Base-by-base conservation (phyloP, 2,113 vertebrate genomes). In the Motacilla alba region DNA sequence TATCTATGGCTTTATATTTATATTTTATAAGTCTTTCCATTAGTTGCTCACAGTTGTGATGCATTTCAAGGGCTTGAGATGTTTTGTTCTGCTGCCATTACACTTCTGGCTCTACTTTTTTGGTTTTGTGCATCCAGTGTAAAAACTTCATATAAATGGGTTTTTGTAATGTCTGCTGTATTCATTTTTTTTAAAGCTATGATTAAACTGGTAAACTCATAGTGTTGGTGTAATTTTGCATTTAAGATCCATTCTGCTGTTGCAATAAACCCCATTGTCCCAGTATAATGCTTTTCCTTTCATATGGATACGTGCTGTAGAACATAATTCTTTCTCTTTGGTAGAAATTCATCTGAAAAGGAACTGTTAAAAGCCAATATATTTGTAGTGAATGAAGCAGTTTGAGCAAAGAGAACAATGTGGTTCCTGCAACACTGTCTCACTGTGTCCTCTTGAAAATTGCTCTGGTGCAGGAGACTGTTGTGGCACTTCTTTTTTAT, bases 401-500 rank as follows among this genome's bases (percentile, higher is more conserved):
- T 91, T 89, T 77, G 26, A 55, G 78, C 50, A 63, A 39, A 43
- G 58, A 35, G 66, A 19, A 33, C 49, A 37, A 35, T 12, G n/a
- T 39, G 58, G 15, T 44, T 91, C 50, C 69, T 85, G 44, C 81
- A 62, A 31, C 41, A 15, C 44, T 37, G 14, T 62, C 89, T 92
- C 67, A 11, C 60, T 59, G 35, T 23, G 62, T 89, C 77, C 55
- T 62, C 53, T 68, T 84, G 73, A 49, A 85, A 91, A 80, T 58
- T 49, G 43, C 88, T 76, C 41, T 82, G 28, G 80, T 79, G 85
- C 21, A 10, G 85, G 55, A 94, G 72, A 58, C 46, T 90, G 10
- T 87, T 72, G 76, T 89, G 80, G 62, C 86, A 64, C 78, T 93
- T 93, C 63, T 33, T 91, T 91, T 90, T 63, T 94, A 72, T 80